Base-by-base conservation (phyloP, 1,140 invertebrate genomes). In the Nephila pilipes region DNA sequence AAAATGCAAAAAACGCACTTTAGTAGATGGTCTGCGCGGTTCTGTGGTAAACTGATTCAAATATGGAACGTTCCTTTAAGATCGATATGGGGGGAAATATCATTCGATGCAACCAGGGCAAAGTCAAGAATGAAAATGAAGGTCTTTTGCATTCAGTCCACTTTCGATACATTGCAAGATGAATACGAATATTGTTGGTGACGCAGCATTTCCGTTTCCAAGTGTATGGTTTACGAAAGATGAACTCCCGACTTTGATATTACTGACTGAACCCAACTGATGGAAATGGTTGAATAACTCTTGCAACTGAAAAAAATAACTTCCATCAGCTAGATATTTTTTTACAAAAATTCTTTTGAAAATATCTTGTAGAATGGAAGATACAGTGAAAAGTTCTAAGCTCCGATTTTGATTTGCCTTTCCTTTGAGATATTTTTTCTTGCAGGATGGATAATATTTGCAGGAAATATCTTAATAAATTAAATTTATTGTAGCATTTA, bases 51-150 rank as follows among this genome's bases (percentile, higher is more conserved):
- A 75, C 29, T 32, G 65, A 75, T 75, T 32, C 65, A 75, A 32
- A 75, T 75, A 32, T 16, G 32, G 65, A 29, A 32, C 65, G 18
- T 6, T 18, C 65, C 29, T 75, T 75, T 25, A 29, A 12, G 65
- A 75, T 75, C 65, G 65, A 75, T 75, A 75, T 75, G 3, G 29
- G 18, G 25, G 55, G 55, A 83, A 32, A 83, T 55, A 83, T 55
- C 54, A 83, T 83, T 22, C 32, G 46, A 55, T 83, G 80, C 80
- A 25, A n/a, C 25, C 54, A 25, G 32, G 46, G 32, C 8, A 22
- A 54, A 57, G 38, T 29, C 38, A 83, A 83, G 80, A 83, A 83
- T 83, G 80, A 83, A 83, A 83, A 83, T 83, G 80, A 83, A 83
- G 80, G 54, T 83, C 38, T 83, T 83, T 83, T 83, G 80, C 80